Conservation (phyloP, 2,113 vertebrate species). For the Notothenia rossii region DNA sequence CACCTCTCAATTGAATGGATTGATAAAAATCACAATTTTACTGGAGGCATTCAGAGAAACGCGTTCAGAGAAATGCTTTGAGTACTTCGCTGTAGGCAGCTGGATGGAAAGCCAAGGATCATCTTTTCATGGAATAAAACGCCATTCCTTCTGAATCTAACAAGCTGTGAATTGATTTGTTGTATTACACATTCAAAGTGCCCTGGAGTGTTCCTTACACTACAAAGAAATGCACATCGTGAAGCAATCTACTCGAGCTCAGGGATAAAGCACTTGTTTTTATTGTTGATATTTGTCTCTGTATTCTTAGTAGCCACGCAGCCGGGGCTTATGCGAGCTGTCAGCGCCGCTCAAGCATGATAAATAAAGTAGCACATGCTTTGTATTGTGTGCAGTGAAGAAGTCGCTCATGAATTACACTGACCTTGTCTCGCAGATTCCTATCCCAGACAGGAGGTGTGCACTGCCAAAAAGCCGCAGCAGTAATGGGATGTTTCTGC, state of each 20-base stretch:
- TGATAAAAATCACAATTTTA: neutral
- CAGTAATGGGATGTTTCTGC: constrained; percentile 9
- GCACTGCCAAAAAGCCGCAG: neutral
- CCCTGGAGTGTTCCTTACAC: neutral
- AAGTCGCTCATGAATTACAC: constrained; percentile 32
- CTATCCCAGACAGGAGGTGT: constrained; percentile 24
- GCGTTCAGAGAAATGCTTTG: constrained; percentile 24
- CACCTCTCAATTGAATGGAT: neutral
- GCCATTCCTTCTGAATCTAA: constrained; percentile 49
- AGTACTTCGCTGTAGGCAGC: neutral
- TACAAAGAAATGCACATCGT: constrained; percentile 3
- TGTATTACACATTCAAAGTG: constrained; percentile 24
- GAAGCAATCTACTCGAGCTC: neutral
- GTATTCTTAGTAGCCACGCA: constrained; percentile 29
- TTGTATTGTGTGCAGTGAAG: constrained; percentile 42
- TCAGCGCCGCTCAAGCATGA: constrained; percentile 54
- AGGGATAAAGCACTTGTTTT: constrained; percentile 34
- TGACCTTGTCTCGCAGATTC: constrained; percentile 46
- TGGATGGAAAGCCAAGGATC: constrained; percentile 16
- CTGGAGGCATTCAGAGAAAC: neutral
- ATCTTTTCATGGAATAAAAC: constrained; percentile 22
- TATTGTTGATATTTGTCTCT: constrained; percentile 42
- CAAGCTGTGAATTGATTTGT: constrained; percentile 43
- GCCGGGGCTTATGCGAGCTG: constrained; percentile 34
- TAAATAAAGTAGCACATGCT: constrained; percentile 53